Conservation (phyloP, 2,797 vertebrate species). For the Gobionotothen gibberifrons region DNA sequence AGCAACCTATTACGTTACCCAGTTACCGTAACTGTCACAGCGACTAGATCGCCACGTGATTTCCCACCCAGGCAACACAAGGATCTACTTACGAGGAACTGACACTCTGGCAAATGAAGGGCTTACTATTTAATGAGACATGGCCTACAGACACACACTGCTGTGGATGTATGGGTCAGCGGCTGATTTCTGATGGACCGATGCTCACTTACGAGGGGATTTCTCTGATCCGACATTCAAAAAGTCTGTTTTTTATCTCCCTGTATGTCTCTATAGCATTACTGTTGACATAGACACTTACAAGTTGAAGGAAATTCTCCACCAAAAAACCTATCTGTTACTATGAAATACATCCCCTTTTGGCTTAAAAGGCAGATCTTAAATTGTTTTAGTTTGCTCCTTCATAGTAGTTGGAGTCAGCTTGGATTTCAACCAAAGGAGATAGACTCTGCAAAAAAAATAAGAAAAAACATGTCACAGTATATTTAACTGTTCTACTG, state of each 20-base stretch:
- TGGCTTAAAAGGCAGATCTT: not conserved
- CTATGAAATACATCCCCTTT: not conserved
- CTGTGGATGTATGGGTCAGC: constrained; percentile 59
- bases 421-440: not conserved
- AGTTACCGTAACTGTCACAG: constrained; percentile 80
- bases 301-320: not conserved
- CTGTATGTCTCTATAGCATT: not conserved
- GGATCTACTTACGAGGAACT: constrained; percentile 78
- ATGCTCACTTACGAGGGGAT: constrained; percentile 14
- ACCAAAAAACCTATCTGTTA: not conserved
- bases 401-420: not conserved
- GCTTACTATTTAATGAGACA: constrained; percentile 83
- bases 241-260: not conserved
- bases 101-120: constrained; percentile 80
- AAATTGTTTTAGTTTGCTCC: not conserved
- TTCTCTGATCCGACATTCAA: constrained; percentile 25
- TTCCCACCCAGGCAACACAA: constrained; percentile 67
- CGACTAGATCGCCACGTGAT: constrained; percentile 71
- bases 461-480: not conserved
- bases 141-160: constrained; percentile 49
- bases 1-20: constrained; percentile 79
- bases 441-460: not conserved
- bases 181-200: constrained; percentile 65
- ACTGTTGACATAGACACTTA: not conserved
- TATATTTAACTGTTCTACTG: not conserved